Evolutionary conservation across 2,797 vertebrate genomes (phyloP).

Genomic region (Manis crassicaudata): DNA sequence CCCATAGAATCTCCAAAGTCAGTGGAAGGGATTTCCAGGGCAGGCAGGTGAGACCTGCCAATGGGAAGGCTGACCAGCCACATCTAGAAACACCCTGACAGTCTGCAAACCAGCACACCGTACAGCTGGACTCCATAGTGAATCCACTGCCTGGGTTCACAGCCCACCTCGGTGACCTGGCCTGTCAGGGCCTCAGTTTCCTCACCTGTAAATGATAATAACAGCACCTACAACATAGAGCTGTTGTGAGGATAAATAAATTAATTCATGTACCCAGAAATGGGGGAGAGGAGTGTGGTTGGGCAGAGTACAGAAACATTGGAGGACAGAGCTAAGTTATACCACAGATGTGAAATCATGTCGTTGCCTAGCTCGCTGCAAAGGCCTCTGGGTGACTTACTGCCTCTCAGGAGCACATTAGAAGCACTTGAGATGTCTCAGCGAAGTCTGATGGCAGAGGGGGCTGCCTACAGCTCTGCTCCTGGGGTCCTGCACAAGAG

Average conservation of each 20-base stretch:
- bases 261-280: neutral
- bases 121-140: neutral
- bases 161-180: neutral
- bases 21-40: neutral
- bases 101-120: fast-evolving
- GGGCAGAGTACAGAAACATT: fast-evolving
- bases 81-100: neutral
- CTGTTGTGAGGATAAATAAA: neutral
- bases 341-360: neutral
- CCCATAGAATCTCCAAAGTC: neutral
- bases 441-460: no score
- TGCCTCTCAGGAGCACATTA: neutral
- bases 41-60: neutral
- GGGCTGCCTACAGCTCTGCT: neutral
- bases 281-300: neutral
- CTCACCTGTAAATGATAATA: neutral
- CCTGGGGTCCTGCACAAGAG: neutral
- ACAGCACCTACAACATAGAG: no score
- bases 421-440: neutral
- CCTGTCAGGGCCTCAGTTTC: neutral
- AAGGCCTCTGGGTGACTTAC: neutral
- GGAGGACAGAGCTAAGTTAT: neutral
- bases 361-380: neutral
- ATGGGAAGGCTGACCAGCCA: neutral
- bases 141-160: neutral